Percentiles rank a stretch among this genome's conserved stretches.
These are phyloP conservation scores for Drosophila falleni DNA, from an alignment of 2,888 invertebrate species.

Conservation along the genomic window DNA sequence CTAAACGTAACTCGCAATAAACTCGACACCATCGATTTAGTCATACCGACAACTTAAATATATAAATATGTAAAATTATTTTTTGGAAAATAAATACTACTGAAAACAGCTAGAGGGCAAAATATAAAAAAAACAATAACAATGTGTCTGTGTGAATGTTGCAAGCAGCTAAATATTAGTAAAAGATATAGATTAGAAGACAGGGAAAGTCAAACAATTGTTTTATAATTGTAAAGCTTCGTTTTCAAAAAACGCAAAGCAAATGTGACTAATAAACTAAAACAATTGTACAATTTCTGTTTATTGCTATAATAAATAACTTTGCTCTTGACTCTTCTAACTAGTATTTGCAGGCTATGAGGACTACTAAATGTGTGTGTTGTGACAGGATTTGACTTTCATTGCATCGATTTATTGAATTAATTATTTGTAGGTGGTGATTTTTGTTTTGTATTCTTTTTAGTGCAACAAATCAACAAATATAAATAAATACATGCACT, in stretches of 20 bases:
- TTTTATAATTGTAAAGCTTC: conserved; percentile 36
- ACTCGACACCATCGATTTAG: conserved; percentile 23
- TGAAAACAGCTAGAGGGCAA: conserved; percentile 52
- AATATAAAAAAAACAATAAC: conserved; percentile 53
- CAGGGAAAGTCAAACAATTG: background rate
- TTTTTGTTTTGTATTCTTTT: conserved; percentile 32
- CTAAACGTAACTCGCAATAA: conserved; percentile 27
- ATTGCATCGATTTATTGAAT: conserved; percentile 32
- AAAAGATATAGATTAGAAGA: conserved; percentile 14
- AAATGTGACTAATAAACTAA: conserved; percentile 41
- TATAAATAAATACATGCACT: conserved; percentile 78
- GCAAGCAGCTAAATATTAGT: conserved; percentile 27
- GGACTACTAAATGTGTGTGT: conserved; percentile 57
- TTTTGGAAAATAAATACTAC: conserved; percentile 66
- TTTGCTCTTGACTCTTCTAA: conserved; percentile 43
- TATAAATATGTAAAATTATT: conserved; percentile 41
- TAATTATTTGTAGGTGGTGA: conserved; percentile 38
- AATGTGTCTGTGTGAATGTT: conserved; percentile 27
- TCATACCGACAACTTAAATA: conserved; percentile 49
- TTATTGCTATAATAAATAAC: conserved; percentile 69
- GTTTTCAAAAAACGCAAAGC: conserved; percentile 47
- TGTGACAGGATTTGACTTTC: conserved; percentile 60
- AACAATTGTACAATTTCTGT: conserved; percentile 35
- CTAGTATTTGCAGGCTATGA: conserved; percentile 57
- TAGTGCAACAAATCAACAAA: conserved; percentile 75